Evolutionary conservation across 2,797 vertebrate genomes (phyloP).

Genomic region (Valencia hispanica): DNA sequence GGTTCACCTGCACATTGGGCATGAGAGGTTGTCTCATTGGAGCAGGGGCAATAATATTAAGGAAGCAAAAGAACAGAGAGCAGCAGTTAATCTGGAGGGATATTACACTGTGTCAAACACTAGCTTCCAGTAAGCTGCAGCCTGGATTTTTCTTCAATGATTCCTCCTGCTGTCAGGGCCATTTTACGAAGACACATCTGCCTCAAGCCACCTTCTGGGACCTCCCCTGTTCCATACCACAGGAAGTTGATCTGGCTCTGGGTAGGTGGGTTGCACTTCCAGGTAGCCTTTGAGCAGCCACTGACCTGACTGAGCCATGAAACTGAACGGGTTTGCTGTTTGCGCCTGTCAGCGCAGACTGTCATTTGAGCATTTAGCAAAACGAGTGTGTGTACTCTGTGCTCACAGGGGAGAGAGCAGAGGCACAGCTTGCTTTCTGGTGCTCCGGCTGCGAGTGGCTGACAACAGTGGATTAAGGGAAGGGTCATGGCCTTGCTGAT

Average conservation of each 20-base stretch:
- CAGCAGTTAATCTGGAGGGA: constrained; percentile 43
- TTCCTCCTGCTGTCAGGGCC: constrained; percentile 65
- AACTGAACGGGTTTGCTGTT: constrained; percentile 50
- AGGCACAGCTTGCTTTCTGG: constrained; percentile 27
- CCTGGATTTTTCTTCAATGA: constrained; percentile 49
- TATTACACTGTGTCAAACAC: constrained; percentile 43
- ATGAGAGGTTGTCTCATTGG: background rate
- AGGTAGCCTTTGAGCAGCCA: constrained; percentile 60
- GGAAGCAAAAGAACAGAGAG: constrained; percentile 18
- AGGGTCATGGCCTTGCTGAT: constrained; percentile 72
- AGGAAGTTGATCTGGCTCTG: constrained; percentile 57
- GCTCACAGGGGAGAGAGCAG: constrained; percentile 9
- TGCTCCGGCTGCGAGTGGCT: constrained; percentile 59
- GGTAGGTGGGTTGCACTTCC: constrained; percentile 67
- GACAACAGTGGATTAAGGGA: constrained; percentile 69
- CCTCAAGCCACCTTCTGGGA: background rate
- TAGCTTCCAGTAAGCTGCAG: constrained; percentile 54
- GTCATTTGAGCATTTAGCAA: constrained; percentile 74
- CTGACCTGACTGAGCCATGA: constrained; percentile 73
- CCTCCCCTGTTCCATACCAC: constrained; percentile 35
- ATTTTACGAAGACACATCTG: constrained; percentile 49
- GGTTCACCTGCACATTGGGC: constrained; percentile 32
- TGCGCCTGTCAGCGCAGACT: constrained; percentile 44
- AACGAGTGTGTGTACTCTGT: constrained; percentile 43
- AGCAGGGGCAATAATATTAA: constrained; percentile 30